Percentiles rank a stretch among this genome's conserved stretches.
Evolutionary conservation across 2,888 invertebrate species (phyloP).

Genomic region (Cerastis leucographa): DNA sequence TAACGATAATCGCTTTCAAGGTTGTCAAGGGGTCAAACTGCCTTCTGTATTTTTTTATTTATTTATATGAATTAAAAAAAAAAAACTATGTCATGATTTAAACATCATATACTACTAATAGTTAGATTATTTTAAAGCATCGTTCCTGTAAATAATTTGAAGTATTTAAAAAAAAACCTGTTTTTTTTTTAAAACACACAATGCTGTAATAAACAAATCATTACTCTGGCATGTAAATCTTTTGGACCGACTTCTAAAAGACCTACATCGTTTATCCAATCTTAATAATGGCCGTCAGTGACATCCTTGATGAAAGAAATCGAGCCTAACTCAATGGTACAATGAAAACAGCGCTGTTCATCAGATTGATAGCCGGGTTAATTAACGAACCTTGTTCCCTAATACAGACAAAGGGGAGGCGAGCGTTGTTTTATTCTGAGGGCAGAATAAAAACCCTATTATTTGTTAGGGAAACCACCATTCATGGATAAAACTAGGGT

Average conservation of each 20-base stretch:
- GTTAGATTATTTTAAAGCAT: not conserved
- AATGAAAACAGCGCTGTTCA: constrained; percentile 66
- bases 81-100: not conserved
- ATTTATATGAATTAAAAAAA: not conserved
- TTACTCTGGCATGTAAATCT: not conserved
- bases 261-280: not conserved
- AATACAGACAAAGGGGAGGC: constrained; percentile 46
- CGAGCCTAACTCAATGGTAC: constrained; percentile 59
- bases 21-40: constrained; percentile 28
- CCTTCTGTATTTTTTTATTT: not conserved
- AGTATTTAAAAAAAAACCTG: no score
- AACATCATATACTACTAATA: not conserved
- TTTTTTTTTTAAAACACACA: not conserved
- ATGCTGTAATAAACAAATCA: not conserved
- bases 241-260: not conserved
- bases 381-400: constrained; percentile 69
- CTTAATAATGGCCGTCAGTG: not conserved
- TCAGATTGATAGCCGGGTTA: constrained; percentile 71
- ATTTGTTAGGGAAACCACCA: constrained; percentile 39
- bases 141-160: not conserved
- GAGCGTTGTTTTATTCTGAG: constrained; percentile 39
- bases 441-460: constrained; percentile 51
- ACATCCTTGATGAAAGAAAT: constrained; percentile 45
- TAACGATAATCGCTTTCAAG: constrained; percentile 26
- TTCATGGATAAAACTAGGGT: constrained; percentile 39